phyloP scores from a whole-genome alignment of 2,113 vertebrate genomes.

The Grammomys dolichurus region DNA sequence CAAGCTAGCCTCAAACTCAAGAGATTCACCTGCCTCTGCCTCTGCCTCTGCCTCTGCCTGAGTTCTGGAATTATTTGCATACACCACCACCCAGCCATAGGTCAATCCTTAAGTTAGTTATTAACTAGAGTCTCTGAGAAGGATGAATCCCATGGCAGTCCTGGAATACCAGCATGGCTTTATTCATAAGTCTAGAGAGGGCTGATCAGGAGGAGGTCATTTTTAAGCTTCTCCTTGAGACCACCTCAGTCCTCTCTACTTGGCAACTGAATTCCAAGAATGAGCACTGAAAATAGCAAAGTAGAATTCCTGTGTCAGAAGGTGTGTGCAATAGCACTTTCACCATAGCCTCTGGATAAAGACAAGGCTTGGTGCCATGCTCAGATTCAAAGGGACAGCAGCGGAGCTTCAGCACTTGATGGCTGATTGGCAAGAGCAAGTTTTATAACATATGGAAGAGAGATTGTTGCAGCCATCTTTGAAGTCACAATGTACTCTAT shows the following conservation, averaged over 20 bases:
- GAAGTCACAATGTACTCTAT: neutral
- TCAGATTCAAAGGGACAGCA: neutral
- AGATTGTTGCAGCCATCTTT: neutral
- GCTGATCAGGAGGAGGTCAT: neutral
- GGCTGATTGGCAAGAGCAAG: neutral
- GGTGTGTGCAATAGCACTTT: neutral
- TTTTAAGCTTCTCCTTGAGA: neutral
- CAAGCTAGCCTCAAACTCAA: neutral
- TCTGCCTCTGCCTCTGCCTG: neutral
- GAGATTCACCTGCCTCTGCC: neutral
- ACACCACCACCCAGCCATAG: neutral
- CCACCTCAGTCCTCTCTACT: neutral
- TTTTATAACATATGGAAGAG: neutral
- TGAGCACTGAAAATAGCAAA: constrained; percentile 23
- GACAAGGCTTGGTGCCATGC: neutral
- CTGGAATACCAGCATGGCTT: neutral
- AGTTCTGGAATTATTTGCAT: neutral
- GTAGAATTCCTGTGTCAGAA: neutral
- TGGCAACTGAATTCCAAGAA: constrained; percentile 10
- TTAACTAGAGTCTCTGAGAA: neutral
- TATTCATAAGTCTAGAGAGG: neutral
- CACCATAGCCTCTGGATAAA: neutral
- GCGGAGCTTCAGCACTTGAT: neutral
- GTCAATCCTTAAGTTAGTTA: neutral
- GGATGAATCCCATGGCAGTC: neutral